These are phyloP conservation scores for Dipodomys merriami DNA, from an alignment of 2,113 vertebrate species.

Conservation along the genomic window DNA sequence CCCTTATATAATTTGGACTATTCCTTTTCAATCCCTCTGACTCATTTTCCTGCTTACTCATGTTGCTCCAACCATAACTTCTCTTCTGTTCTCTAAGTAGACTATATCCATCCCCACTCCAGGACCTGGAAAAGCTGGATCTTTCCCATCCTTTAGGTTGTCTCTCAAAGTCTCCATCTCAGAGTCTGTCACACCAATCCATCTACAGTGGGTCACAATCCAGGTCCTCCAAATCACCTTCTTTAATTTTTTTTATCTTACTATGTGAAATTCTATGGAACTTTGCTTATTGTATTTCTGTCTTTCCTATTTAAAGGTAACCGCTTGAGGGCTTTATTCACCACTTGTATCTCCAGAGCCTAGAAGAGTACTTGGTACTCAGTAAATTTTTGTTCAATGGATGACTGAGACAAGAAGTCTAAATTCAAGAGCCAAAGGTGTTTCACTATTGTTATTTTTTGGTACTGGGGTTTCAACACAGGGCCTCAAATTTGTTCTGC, in stretches of 20 bases:
- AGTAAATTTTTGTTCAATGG: constrained; percentile 46
- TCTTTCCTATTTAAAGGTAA: constrained; percentile 15
- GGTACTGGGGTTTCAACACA: too few species aligned
- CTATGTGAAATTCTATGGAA: background rate
- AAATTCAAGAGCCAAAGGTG: too few species aligned
- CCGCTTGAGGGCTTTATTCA: background rate
- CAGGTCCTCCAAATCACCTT: background rate
- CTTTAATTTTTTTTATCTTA: background rate
- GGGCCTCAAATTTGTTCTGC: too few species aligned
- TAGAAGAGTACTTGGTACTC: constrained; percentile 36
- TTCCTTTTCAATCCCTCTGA: background rate
- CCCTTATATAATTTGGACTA: background rate
- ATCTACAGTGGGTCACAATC: background rate
- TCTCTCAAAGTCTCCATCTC: background rate
- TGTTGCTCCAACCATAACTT: background rate
- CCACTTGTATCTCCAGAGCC: background rate
- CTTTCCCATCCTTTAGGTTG: background rate
- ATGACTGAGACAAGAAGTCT: constrained; percentile 35
- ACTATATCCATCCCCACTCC: background rate
- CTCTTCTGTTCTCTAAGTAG: constrained; percentile 26
- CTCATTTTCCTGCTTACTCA: background rate
- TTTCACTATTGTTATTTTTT: too few species aligned
- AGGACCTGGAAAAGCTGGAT: background rate
- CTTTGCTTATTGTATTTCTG: constrained; percentile 44
- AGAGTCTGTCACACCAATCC: background rate